A percentile compares a stretch with the other conserved stretches of the same genome.
Evolutionary conservation across 2,113 vertebrate genomes (phyloP).

Genomic region (Zosterops borbonicus): DNA sequence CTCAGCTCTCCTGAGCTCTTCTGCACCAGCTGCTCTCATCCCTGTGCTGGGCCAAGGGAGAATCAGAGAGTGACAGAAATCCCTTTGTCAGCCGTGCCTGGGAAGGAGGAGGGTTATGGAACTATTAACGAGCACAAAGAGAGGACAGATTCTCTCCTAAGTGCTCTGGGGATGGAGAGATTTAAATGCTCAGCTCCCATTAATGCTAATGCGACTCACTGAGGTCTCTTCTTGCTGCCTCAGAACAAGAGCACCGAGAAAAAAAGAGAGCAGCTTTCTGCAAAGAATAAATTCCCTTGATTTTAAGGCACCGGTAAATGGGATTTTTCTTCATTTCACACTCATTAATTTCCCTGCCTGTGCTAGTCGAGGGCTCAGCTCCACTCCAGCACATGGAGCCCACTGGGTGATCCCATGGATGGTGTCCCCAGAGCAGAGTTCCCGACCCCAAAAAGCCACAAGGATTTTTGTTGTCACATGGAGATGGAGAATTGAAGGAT

Average conservation of each 20-base stretch:
- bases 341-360: slow-evolving; percentile 7
- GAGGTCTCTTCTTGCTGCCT: slow-evolving; percentile 23
- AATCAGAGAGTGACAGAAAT: slow-evolving; percentile 12
- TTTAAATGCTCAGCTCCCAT: slow-evolving; percentile 28
- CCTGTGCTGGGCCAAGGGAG: neutral
- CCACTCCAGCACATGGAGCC: fast-evolving
- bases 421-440: neutral
- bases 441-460: neutral
- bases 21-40: neutral
- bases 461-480: neutral
- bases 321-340: neutral
- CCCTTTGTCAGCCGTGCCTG: slow-evolving; percentile 31
- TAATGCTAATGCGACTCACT: slow-evolving; percentile 4
- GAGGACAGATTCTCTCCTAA: neutral
- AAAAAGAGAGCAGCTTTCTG: neutral
- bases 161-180: slow-evolving; percentile 24
- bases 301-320: neutral
- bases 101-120: slow-evolving; percentile 29
- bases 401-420: neutral
- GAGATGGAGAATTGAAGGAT: neutral
- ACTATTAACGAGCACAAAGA: slow-evolving; percentile 3
- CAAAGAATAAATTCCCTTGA: neutral
- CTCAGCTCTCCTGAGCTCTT: neutral
- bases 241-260: neutral
- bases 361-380: neutral